Evolutionary conservation across 2,797 vertebrate species (phyloP), one percentile per base, ranked within the genome.

Genomic region (Coregonus suidteri): DNA sequence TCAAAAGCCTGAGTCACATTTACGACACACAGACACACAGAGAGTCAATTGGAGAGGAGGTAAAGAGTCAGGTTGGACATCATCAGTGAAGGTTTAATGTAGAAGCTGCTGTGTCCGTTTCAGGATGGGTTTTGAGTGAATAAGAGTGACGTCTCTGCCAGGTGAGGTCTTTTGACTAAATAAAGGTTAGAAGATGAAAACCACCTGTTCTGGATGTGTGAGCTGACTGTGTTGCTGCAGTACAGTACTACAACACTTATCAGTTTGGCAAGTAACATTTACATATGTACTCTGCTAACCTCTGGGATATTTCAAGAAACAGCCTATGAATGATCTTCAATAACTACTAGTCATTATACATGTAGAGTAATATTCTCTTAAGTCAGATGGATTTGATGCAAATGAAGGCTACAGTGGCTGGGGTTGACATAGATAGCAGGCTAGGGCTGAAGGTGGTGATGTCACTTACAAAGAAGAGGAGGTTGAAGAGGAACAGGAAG

Each of bases 181-280:
- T 62, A 62, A 62, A 62, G 13, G 16, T 14, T 18, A 18, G 70
- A 59, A 85, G 86, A 82, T 70, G 70, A 37, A 83, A 86, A 85
- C 76, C 89, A 88, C 87, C 79, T 91, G 87, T 70, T 83, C 71
- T 30, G 73, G 37, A 73, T 88, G 59, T 84, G 77, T 25, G 59
- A 72, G 37, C 41, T 54, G 77, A 6, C 73, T 78, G 53, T 75
- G 77, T 25, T 47, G 18, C 65, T 72, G 54, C 37, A 31, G 75
- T n/a, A 81, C 75, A 75, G 66, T 20, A 75, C 62, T 64, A 41
- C 41, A 41, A 41, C 41, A 41, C 37, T 59, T 1, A 1, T 18
- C 31, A 75, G 4, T 80, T 71, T 70, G 66, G 75, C 34, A 31
- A 54, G 53, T 6, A 9, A 81, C 74, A 80, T 82, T 25, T 25